Evolutionary conservation across 1,140 invertebrate species (phyloP), one percentile per base, ranked within the genome.

Genomic region (Zaprionus vittiger): DNA sequence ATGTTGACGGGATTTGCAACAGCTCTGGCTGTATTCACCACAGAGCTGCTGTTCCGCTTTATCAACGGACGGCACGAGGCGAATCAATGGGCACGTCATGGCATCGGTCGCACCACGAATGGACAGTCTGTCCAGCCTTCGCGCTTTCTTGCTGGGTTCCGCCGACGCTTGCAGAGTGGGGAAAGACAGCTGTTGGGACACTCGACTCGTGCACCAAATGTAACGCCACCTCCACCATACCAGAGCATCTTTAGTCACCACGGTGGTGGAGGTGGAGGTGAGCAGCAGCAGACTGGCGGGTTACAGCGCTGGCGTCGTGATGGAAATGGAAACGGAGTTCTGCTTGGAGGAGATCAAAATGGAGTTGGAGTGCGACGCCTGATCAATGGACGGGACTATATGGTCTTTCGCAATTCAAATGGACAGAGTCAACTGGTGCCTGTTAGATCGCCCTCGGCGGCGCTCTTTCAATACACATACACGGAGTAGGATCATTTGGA

Each of bases 381-480:
- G 14, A 95, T 97, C n/a, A 97, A 97, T 77, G 96, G 96, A 2
- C 93, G 96, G 60, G 95, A 96, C 81, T 97, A 97, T 93, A 96
- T 95, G 83, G 94, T 96, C 0, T 93, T 95, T 22, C 94, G 94
- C 6, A 94, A 94, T 26, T 90, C 93, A 2, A 93, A 93, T 52
- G 95, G 95, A 0, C 94, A 94, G 20, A 95, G 93, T 11, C 94
- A 94, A 74, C 93, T 97, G 26, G 95, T 97, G 69, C 96, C 96
- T 1, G 94, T 96, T 0, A 93, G 96, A 79, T 95, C 95, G 6
- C 95, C 96, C 0, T 97, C 96, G 5, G 95, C 96, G 22, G 94
- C 96, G 54, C 91, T 97, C 1, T 97, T 96, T 93, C 95, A 96
- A 73, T 95, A 94, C 54, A 78, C 91, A 5, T 93, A 93, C 52